phyloP scores from a whole-genome alignment of 2,113 vertebrate genomes.

The Ovis aries region ARS-UI_Ramb_v3.0 NC_056070.1:34736501-34737000 shows the following conservation, averaged over 20 bases:
- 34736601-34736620: neutral
- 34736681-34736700: too few species aligned
- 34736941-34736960: neutral
- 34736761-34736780: neutral
- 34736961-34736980: neutral
- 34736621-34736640: neutral
- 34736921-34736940: neutral
- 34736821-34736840: neutral
- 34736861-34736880: neutral
- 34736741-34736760: too few species aligned
- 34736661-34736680: too few species aligned
- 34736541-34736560: neutral
- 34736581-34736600: neutral
- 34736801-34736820: neutral
- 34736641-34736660: too few species aligned
- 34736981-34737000: neutral
- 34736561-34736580: neutral
- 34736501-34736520: neutral
- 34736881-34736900: neutral
- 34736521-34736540: neutral
- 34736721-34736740: too few species aligned
- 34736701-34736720: too few species aligned
- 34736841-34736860: neutral
- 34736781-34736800: neutral
- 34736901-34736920: neutral